Conservation (phyloP, 2,113 vertebrate genomes). For the Eidolon helvum region DNA sequence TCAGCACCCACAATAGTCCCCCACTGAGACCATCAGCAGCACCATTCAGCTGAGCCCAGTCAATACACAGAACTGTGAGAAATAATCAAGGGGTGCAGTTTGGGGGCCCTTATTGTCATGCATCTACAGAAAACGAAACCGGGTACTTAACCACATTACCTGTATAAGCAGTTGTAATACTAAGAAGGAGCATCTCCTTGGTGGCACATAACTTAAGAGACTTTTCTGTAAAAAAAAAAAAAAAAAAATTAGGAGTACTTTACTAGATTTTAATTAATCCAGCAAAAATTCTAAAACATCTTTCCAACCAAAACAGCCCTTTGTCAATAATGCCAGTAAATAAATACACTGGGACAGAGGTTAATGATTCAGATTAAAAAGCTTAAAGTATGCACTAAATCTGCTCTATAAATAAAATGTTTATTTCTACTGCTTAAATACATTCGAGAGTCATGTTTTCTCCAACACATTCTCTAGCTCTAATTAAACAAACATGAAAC, state of each 20-base stretch:
- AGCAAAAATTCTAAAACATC: neutral
- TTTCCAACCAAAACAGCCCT: neutral
- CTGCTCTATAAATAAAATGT: neutral
- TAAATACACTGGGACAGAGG: neutral
- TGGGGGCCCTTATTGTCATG: neutral
- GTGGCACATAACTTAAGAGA: conserved; percentile 90
- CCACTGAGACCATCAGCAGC: neutral
- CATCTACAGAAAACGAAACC: neutral
- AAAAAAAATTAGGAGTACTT: neutral
- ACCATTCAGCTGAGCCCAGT: neutral
- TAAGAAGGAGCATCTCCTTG: conserved; percentile 95
- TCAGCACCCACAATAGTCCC: neutral
- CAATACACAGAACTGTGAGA: neutral
- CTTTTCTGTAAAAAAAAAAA: conserved; percentile 84
- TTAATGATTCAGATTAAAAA: neutral
- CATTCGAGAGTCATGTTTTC: neutral
- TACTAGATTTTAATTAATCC: neutral
- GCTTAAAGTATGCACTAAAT: neutral
- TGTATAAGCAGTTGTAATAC: conserved; percentile 93
- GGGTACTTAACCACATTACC: conserved; percentile 80
- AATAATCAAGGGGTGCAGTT: neutral
- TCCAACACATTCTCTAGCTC: neutral
- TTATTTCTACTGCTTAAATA: neutral
- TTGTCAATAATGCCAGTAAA: neutral
- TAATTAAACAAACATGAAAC: neutral